phyloP scores from a whole-genome alignment of 2,888 invertebrate genomes.

The Pyrgus malvae region DNA sequence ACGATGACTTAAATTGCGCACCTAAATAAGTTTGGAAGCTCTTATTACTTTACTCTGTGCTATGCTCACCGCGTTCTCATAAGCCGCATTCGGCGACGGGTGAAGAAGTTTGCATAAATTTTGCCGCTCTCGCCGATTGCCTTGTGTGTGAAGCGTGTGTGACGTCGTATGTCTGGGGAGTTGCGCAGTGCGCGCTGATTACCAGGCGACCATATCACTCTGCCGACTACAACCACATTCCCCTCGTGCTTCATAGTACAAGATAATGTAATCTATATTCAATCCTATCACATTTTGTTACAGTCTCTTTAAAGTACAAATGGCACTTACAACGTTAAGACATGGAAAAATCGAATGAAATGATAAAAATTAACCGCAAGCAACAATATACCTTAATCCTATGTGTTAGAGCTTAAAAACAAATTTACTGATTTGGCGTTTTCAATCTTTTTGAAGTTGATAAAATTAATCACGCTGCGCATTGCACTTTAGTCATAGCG shows the following conservation, averaged over 20 bases:
- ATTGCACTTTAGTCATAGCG: conserved; percentile 5
- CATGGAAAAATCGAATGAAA: background rate
- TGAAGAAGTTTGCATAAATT: conserved; percentile 33
- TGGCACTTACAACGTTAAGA: conserved; percentile 2
- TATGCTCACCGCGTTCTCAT: no score
- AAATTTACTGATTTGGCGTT: background rate
- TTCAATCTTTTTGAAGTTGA: background rate
- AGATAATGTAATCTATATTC: conserved; percentile 38
- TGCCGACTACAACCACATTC: conserved; percentile 54
- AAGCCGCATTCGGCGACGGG: background rate
- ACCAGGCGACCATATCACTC: conserved; percentile 64
- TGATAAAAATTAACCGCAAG: background rate
- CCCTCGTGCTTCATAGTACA: conserved; percentile 38
- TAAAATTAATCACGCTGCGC: conserved; percentile 14
- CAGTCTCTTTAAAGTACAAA: background rate
- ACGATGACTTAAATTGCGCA: no score
- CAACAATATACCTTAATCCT: background rate
- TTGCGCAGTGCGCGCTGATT: conserved; percentile 79
- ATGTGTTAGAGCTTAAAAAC: background rate
- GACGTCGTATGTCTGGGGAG: conserved; percentile 76
- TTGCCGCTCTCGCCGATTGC: conserved; percentile 30
- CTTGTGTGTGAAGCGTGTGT: conserved; percentile 44
- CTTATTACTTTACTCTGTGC: no score
- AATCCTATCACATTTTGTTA: background rate
- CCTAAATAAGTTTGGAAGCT: no score